Evolutionary conservation across 1,140 invertebrate species (phyloP).

Genomic region (Papilio helenus): DNA sequence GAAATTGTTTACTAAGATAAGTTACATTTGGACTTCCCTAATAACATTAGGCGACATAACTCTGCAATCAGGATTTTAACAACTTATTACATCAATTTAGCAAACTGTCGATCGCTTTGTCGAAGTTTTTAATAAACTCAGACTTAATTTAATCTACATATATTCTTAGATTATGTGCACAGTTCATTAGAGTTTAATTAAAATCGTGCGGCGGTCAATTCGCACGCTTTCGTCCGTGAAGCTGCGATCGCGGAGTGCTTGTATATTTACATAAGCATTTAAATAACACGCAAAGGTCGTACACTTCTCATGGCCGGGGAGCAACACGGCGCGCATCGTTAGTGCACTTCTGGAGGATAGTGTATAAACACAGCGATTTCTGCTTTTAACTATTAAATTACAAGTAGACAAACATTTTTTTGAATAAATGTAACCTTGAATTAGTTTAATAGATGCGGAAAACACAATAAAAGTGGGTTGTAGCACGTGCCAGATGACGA

Average conservation of each 20-base stretch:
- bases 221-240: conserved; percentile 6
- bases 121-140: background rate
- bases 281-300: conserved; percentile 35
- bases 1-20: background rate
- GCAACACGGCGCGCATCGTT: background rate
- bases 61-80: background rate
- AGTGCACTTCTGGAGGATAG: background rate
- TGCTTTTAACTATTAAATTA: background rate
- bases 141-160: background rate
- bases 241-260: background rate
- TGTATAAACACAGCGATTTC: background rate
- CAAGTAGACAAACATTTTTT: background rate
- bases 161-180: background rate
- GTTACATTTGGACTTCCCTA: background rate
- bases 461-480: background rate
- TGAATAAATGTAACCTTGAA: background rate
- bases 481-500: background rate
- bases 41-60: background rate
- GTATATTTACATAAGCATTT: conserved; percentile 26
- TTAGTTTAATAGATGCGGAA: background rate
- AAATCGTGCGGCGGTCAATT: background rate
- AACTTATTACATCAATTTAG: background rate
- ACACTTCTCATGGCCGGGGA: conserved; percentile 14
- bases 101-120: background rate
- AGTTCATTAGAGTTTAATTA: conserved; percentile 2